phyloP scores from a whole-genome alignment of 2,113 vertebrate species.

The Ardeotis arabs region DNA sequence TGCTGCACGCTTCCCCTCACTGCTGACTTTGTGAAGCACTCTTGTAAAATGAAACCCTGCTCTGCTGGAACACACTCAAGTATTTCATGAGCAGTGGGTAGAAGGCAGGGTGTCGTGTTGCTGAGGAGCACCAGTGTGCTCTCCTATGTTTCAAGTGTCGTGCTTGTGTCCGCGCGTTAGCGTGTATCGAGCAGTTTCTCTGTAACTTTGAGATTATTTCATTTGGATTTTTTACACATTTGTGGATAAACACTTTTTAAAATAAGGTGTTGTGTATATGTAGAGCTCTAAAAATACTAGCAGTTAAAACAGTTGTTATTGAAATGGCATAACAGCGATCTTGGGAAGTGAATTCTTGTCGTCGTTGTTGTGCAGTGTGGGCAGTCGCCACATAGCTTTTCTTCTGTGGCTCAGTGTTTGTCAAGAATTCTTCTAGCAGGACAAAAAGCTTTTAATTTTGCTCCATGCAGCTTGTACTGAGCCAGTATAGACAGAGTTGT shows the following conservation, averaged over 20 bases:
- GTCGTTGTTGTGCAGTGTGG: background rate
- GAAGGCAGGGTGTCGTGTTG: background rate
- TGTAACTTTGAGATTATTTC: background rate
- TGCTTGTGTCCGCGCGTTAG: background rate
- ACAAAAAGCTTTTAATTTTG: background rate
- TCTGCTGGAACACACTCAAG: conserved; percentile 5
- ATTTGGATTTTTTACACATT: background rate
- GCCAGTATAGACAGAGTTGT: background rate
- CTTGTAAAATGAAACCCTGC: conserved; percentile 33
- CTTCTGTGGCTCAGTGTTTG: background rate
- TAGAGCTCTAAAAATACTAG: background rate
- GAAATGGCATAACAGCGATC: background rate
- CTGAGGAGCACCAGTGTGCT: background rate
- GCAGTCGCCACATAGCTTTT: background rate
- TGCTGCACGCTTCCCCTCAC: background rate
- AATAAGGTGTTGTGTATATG: background rate
- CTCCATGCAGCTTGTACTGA: background rate
- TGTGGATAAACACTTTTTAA: background rate
- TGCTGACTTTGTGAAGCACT: background rate
- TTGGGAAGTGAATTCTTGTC: background rate
- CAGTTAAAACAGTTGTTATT: background rate
- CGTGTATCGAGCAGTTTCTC: background rate
- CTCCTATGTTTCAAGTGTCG: background rate
- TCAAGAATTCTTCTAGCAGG: background rate
- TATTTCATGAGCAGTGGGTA: conserved; percentile 22